Evolutionary conservation across 2,113 vertebrate species (phyloP).

Genomic region (Garra rufa): DNA sequence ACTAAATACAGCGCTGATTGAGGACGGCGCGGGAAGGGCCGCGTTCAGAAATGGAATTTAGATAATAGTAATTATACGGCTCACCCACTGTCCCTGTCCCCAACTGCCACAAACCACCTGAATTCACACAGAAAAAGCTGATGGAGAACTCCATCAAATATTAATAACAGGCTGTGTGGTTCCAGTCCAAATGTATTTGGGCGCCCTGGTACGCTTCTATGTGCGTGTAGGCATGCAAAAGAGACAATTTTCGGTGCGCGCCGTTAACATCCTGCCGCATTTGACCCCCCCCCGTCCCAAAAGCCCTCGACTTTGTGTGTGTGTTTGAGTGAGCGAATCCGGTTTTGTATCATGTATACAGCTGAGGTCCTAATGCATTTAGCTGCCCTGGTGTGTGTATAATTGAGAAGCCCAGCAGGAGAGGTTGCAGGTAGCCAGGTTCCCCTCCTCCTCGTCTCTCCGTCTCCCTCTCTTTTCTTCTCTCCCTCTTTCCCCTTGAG

Average conservation of each 20-base stretch:
- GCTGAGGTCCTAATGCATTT: constrained; percentile 50
- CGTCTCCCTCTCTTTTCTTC: constrained; percentile 25
- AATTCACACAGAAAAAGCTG: constrained; percentile 36
- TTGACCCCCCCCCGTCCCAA: neutral
- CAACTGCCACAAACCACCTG: constrained; percentile 53
- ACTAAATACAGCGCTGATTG: constrained; percentile 47
- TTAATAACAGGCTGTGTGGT: constrained; percentile 58
- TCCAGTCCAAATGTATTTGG: constrained; percentile 48
- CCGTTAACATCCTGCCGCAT: neutral
- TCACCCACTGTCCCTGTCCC: constrained; percentile 35
- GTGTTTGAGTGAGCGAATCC: constrained; percentile 30
- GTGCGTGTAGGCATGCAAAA: constrained; percentile 28
- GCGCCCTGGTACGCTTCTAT: constrained; percentile 28
- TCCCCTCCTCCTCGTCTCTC: constrained; percentile 26
- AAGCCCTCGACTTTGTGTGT: neutral
- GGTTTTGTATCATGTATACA: constrained; percentile 31
- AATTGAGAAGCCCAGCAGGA: constrained; percentile 47
- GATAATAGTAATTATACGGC: constrained; percentile 59
- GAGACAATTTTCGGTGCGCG: neutral
- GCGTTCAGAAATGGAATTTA: constrained; percentile 56
- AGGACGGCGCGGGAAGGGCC: constrained; percentile 41
- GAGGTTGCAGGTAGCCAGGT: constrained; percentile 40
- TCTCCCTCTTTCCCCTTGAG: constrained; percentile 42
- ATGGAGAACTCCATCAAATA: constrained; percentile 60
- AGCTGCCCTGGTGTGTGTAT: constrained; percentile 54